phyloP scores from a whole-genome alignment of 2,113 vertebrate species.

The Craseonycteris thonglongyai region DNA sequence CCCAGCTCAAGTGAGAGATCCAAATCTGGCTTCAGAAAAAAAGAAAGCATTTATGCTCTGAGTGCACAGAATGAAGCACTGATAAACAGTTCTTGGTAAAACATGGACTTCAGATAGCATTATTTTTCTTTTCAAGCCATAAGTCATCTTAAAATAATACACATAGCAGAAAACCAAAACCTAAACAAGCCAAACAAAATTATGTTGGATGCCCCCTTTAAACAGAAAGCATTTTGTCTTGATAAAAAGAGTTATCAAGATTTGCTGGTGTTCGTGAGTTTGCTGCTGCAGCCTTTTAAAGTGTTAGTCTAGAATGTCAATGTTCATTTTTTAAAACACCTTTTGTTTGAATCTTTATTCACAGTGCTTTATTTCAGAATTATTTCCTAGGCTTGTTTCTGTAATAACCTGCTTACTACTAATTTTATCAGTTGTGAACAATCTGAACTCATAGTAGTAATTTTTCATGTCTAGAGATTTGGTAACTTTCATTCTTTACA shows the following conservation, averaged over 20 bases:
- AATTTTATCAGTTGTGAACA: constrained; percentile 71
- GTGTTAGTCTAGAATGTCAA: constrained; percentile 40
- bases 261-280: constrained; percentile 39
- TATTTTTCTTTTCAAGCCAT: constrained; percentile 41
- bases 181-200: constrained; percentile 42
- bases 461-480: constrained; percentile 52
- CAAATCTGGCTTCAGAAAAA: constrained; percentile 78
- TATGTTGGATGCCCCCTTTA: constrained; percentile 56
- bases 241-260: constrained; percentile 62
- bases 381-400: constrained; percentile 59
- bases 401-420: constrained; percentile 53
- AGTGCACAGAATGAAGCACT: constrained; percentile 69
- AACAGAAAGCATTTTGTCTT: constrained; percentile 42
- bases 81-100: constrained; percentile 76
- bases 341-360: constrained; percentile 46
- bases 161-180: neutral
- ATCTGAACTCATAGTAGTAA: constrained; percentile 35
- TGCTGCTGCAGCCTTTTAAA: constrained; percentile 22
- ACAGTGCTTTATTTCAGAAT: constrained; percentile 48
- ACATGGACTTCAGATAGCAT: constrained; percentile 72
- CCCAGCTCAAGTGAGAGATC: constrained; percentile 78
- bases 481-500: constrained; percentile 57
- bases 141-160: neutral
- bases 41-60: constrained; percentile 75
- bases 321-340: constrained; percentile 48